Conservation (phyloP, 23 tunicate genomes). For the Aplidium turbinatum region DNA sequence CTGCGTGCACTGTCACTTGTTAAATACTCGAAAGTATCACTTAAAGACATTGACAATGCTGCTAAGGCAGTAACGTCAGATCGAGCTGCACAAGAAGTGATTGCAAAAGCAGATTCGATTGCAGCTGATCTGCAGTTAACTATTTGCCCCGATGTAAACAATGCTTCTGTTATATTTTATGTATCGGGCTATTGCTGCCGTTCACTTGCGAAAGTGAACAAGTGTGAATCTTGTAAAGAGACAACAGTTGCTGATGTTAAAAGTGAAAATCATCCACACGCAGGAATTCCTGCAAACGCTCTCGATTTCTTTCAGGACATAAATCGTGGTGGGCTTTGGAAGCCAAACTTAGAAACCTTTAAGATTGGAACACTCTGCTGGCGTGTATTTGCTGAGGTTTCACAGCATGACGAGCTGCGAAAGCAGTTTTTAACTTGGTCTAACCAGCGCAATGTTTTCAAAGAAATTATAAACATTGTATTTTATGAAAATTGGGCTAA, state of each 20-base stretch:
- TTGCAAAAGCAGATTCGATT: too few relatives aligned
- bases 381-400: conserved; percentile 6
- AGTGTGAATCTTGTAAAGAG: conserved; percentile 15
- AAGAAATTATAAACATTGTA: conserved; percentile 1
- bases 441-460: neutral
- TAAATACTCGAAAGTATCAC: too few relatives aligned
- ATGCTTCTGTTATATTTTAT: neutral
- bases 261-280: neutral
- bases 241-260: conserved; percentile 2
- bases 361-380: conserved; percentile 7
- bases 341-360: neutral
- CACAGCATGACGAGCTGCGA: neutral
- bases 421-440: neutral
- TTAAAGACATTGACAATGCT: too few relatives aligned
- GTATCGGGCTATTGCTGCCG: conserved; percentile 11
- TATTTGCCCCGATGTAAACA: too few relatives aligned
- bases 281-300: neutral
- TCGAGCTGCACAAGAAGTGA: too few relatives aligned
- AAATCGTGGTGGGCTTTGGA: conserved; percentile 20
- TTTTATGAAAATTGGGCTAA: conserved; percentile 1
- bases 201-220: conserved; percentile 1
- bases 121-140: too few relatives aligned
- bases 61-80: too few relatives aligned
- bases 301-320: conserved; percentile 1
- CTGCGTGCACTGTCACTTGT: too few relatives aligned